Conservation (phyloP, 2,888 invertebrate species). For the Morinoia aosen region DNA sequence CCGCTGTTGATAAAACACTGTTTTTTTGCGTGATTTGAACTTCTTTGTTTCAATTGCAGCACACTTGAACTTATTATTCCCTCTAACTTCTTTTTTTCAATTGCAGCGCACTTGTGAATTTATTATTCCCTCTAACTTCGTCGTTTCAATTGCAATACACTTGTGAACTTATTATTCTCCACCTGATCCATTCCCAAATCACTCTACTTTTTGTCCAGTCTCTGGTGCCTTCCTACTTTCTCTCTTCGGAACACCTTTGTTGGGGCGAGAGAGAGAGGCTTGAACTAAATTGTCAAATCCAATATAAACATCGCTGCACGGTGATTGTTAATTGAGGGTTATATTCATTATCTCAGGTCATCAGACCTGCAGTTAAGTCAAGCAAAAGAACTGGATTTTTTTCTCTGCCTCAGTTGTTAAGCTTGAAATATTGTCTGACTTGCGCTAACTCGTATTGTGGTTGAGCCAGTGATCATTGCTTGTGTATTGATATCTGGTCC, state of each 20-base stretch:
- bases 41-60: neutral
- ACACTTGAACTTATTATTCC: neutral
- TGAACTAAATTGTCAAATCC: too few species aligned
- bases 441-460: neutral
- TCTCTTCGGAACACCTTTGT: too few species aligned
- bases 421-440: neutral
- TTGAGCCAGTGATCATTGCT: neutral
- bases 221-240: too few species aligned
- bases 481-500: neutral
- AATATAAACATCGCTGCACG: neutral
- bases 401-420: neutral
- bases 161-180: neutral
- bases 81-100: neutral
- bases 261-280: too few species aligned
- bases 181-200: too few species aligned
- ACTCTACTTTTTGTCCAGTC: too few species aligned
- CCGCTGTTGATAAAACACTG: neutral
- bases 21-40: neutral
- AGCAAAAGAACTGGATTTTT: neutral
- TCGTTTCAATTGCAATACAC: neutral
- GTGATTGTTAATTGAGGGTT: neutral
- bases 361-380: neutral
- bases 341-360: too few species aligned
- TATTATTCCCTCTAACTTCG: neutral
- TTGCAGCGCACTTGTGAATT: neutral